Conservation (phyloP, 2,797 vertebrate species). For the Pseudocheirus occidentalis region DNA sequence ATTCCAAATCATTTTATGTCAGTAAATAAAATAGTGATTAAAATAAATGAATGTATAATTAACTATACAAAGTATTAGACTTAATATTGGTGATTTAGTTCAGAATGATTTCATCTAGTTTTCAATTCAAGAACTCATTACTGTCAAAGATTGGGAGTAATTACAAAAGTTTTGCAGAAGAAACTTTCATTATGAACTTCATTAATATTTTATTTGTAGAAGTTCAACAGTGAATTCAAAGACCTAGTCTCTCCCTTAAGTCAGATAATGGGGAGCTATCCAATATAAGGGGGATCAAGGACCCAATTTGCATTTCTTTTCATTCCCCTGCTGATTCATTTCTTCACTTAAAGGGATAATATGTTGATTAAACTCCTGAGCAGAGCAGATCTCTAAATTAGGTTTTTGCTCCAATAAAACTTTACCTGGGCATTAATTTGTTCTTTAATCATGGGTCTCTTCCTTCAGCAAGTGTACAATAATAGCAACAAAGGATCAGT, state of each 20-base stretch:
- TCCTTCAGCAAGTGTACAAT: neutral
- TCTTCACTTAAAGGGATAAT: conserved; percentile 6
- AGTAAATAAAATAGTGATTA: neutral
- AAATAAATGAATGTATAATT: neutral
- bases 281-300: neutral
- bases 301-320: neutral
- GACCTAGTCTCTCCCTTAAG: neutral
- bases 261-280: neutral
- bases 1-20: neutral
- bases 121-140: neutral
- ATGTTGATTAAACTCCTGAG: neutral
- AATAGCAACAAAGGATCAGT: neutral
- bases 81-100: neutral
- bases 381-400: neutral
- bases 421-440: neutral
- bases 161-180: neutral
- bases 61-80: neutral
- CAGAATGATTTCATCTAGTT: neutral
- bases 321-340: neutral
- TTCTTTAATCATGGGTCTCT: neutral
- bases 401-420: neutral
- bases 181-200: neutral
- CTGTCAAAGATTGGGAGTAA: neutral
- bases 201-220: neutral
- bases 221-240: neutral